Conservation (phyloP, 2,797 vertebrate species). For the Caiman crocodilus region DNA sequence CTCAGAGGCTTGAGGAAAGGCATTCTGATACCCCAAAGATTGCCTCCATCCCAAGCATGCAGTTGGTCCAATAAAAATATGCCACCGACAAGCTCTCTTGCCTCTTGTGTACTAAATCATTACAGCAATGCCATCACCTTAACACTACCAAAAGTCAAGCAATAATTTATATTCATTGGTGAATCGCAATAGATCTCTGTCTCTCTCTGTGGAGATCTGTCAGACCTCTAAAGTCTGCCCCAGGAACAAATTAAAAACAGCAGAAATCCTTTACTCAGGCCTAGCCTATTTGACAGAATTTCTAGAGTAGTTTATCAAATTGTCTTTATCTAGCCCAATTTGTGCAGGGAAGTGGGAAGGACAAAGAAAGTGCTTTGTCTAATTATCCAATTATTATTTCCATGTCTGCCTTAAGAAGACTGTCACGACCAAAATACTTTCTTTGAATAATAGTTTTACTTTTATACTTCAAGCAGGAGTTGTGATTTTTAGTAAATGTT, state of each 20-base stretch:
- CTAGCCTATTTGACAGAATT: neutral
- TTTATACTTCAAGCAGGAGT: conserved; percentile 3
- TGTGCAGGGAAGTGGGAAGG: neutral
- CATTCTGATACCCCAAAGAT: too few species aligned
- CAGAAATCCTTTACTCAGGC: neutral
- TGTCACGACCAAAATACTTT: conserved; percentile 14
- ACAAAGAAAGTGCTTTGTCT: neutral
- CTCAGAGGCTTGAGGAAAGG: too few species aligned
- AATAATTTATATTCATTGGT: neutral
- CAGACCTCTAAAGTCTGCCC: too few species aligned
- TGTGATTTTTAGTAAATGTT: neutral
- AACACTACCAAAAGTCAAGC: neutral
- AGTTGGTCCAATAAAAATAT: too few species aligned
- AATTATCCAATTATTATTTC: neutral
- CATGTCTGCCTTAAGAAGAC: neutral
- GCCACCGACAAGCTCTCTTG: too few species aligned
- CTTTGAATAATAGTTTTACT: conserved; percentile 19
- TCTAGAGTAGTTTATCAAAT: neutral
- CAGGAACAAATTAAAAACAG: neutral
- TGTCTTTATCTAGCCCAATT: neutral
- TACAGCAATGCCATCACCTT: too few species aligned
- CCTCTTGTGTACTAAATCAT: too few species aligned
- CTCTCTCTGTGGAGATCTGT: too few species aligned
- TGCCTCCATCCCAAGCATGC: too few species aligned
- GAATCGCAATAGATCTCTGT: neutral